These are phyloP conservation scores for Cossypha polioptera DNA, from an alignment of 2,797 vertebrate genomes.

Conservation along the genomic window DNA sequence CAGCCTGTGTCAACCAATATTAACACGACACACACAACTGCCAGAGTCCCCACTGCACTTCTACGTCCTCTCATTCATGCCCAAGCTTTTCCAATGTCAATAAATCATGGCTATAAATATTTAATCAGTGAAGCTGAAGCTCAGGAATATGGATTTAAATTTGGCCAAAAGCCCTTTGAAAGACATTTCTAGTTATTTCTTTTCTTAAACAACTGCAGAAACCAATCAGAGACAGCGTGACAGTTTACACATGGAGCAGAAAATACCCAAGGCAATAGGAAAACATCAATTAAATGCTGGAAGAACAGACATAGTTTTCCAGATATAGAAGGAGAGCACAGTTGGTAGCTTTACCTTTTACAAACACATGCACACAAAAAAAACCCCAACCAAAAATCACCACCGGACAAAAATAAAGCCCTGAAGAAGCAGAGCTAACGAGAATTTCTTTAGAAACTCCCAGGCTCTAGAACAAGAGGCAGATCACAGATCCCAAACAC, in stretches of 20 bases:
- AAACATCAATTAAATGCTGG: not conserved
- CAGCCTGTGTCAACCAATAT: not conserved
- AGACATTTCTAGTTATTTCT: not conserved
- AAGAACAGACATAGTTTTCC: not conserved
- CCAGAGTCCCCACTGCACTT: not conserved
- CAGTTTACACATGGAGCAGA: rapidly evolving
- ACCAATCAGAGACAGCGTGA: not conserved
- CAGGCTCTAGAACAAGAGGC: not conserved
- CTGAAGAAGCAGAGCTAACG: not conserved
- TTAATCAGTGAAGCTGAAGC: not conserved
- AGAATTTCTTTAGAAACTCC: not conserved
- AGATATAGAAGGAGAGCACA: not conserved
- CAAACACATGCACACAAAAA: rapidly evolving
- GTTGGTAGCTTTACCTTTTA: not conserved
- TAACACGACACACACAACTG: rapidly evolving
- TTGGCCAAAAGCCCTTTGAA: not conserved
- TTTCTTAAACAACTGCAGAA: not conserved
- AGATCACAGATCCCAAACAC: not conserved
- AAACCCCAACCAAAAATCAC: not conserved
- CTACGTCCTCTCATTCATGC: not conserved
- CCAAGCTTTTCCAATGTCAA: not conserved
- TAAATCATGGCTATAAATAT: not conserved
- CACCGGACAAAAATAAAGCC: not conserved
- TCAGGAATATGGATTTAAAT: not conserved
- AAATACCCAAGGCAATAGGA: not conserved